These are phyloP conservation scores for Ceratosolen solmsi DNA, from an alignment of 1,140 invertebrate genomes.

Conservation along the genomic window DNA sequence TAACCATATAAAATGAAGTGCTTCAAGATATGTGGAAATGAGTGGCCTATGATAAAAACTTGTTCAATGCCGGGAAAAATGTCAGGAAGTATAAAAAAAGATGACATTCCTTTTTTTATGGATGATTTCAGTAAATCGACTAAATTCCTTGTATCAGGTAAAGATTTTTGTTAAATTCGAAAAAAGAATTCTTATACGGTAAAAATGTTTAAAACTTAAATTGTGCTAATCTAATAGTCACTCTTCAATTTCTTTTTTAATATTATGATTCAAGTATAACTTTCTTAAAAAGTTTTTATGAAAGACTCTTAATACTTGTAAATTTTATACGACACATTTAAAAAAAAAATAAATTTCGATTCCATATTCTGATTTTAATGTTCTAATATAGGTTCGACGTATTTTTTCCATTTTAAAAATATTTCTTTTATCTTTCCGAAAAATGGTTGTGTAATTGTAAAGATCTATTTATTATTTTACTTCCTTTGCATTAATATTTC, in stretches of 20 bases:
- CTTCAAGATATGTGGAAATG: not conserved
- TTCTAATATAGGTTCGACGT: not conserved
- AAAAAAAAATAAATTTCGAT: not conserved
- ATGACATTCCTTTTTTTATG: constrained; percentile 22
- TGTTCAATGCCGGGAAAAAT: not conserved
- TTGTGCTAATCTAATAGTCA: not conserved
- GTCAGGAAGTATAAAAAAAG: not conserved
- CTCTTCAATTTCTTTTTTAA: not conserved
- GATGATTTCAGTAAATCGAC: not conserved
- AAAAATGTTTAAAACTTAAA: not conserved
- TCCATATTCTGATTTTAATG: not conserved
- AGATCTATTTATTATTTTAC: no score
- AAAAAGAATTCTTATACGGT: not conserved
- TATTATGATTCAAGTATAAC: not conserved
- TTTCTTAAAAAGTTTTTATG: not conserved
- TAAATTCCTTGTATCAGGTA: not conserved
- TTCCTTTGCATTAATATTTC: no score
- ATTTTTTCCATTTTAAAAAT: not conserved
- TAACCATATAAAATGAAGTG: not conserved
- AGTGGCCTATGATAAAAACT: not conserved
- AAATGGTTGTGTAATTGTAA: no score
- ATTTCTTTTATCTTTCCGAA: no score
- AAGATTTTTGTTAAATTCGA: not conserved
- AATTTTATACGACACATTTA: not conserved
- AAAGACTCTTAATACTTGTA: not conserved